These are phyloP conservation scores for Cryptoleucopteryx plumbea DNA, from an alignment of 2,113 vertebrate species.

Conservation along the genomic window DNA sequence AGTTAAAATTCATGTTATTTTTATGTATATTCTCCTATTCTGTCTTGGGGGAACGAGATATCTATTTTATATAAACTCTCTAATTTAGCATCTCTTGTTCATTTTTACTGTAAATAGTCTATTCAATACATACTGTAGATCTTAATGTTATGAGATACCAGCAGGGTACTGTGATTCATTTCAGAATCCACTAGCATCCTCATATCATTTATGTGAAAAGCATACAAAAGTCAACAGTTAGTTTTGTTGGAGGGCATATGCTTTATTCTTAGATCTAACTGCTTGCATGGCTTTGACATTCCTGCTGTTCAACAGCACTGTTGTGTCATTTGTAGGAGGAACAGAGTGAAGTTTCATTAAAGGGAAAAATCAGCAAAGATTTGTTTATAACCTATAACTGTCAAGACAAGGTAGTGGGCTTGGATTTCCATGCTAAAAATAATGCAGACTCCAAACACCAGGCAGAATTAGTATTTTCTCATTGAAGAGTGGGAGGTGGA, in stretches of 20 bases:
- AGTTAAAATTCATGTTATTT: background rate
- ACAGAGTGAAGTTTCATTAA: background rate
- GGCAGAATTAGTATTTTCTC: background rate
- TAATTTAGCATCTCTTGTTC: background rate
- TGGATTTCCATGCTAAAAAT: constrained; percentile 19
- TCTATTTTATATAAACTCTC: background rate
- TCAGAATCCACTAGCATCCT: background rate
- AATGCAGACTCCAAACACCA: background rate
- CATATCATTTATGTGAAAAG: background rate
- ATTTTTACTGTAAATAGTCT: constrained; percentile 22
- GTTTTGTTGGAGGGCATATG: background rate
- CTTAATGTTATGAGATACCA: constrained; percentile 17
- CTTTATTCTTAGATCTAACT: background rate
- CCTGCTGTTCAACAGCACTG: background rate
- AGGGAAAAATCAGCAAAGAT: background rate
- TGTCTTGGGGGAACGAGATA: background rate
- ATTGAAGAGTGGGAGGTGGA: background rate
- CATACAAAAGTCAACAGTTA: background rate
- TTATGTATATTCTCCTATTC: background rate
- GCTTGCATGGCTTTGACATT: background rate
- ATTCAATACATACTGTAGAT: background rate
- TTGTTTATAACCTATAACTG: background rate
- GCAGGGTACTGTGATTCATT: background rate
- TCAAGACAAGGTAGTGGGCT: background rate
- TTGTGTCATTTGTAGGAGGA: background rate